phyloP scores from a whole-genome alignment of 1,140 invertebrate genomes.

The Popillia japonica region DNA sequence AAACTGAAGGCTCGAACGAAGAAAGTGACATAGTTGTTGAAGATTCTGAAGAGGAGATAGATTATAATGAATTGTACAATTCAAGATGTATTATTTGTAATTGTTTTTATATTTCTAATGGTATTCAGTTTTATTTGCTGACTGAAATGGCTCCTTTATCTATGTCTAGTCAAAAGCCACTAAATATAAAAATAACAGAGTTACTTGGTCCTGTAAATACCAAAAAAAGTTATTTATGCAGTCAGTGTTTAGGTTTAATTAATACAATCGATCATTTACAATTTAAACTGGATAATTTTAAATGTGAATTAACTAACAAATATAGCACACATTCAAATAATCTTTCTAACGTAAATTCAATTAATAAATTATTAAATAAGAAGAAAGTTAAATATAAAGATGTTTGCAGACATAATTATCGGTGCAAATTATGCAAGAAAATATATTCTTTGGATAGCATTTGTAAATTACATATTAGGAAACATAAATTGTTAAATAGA shows the following conservation, averaged over 20 bases:
- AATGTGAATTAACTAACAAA: slow-evolving; percentile 50
- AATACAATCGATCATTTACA: slow-evolving; percentile 57
- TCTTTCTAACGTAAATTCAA: background rate
- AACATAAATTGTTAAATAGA: slow-evolving; percentile 42
- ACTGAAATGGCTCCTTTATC: slow-evolving; percentile 52
- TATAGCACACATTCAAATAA: slow-evolving; percentile 35
- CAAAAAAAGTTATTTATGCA: slow-evolving; percentile 53
- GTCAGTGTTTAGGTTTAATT: slow-evolving; percentile 54
- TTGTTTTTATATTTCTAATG: slow-evolving; percentile 50
- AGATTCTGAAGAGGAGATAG: slow-evolving; percentile 53
- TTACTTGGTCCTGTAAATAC: slow-evolving; percentile 48
- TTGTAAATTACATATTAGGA: slow-evolving; percentile 42
- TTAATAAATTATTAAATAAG: background rate
- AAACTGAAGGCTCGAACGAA: slow-evolving; percentile 47
- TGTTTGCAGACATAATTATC: slow-evolving; percentile 36
- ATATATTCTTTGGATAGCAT: slow-evolving; percentile 43
- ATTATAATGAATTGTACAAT: slow-evolving; percentile 37
- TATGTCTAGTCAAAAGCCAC: slow-evolving; percentile 56
- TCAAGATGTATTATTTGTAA: slow-evolving; percentile 54
- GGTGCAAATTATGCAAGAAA: slow-evolving; percentile 45
- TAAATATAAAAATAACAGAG: slow-evolving; percentile 51
- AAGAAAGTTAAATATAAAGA: slow-evolving; percentile 22
- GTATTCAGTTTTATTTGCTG: slow-evolving; percentile 55
- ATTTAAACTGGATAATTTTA: slow-evolving; percentile 51
- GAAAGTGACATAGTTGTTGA: slow-evolving; percentile 59